Percentiles rank a stretch among this genome's conserved stretches.
These are phyloP conservation scores for Orchestia grillus DNA, from an alignment of 1,140 invertebrate species.

Conservation along the genomic window DNA sequence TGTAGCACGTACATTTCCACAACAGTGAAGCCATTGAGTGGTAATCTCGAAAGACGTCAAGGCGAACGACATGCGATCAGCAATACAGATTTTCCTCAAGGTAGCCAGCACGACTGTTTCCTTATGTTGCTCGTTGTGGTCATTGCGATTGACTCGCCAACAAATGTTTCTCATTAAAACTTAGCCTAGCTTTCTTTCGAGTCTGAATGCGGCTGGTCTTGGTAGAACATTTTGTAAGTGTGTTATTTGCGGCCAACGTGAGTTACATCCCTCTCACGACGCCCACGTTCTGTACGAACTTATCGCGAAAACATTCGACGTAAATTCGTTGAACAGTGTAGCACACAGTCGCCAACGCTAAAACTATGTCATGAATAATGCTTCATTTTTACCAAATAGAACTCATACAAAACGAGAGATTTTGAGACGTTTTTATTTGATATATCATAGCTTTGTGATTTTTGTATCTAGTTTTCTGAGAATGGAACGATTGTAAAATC, in stretches of 20 bases:
- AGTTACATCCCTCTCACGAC: neutral
- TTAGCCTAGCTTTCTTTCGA: neutral
- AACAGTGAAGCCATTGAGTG: constrained; percentile 5
- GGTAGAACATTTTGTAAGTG: neutral
- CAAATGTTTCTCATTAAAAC: constrained; percentile 38
- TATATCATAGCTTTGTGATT: neutral
- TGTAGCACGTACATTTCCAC: neutral
- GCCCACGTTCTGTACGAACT: neutral
- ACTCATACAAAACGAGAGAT: neutral
- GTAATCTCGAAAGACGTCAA: neutral
- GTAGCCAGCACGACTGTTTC: neutral
- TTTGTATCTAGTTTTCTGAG: neutral
- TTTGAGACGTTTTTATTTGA: neutral
- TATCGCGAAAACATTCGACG: neutral
- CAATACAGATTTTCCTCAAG: constrained; percentile 32
- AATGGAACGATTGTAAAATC: neutral
- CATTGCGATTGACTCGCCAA: constrained; percentile 26
- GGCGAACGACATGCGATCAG: neutral
- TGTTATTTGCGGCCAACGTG: neutral
- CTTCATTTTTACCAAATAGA: neutral
- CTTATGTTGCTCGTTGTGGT: constrained; percentile 4
- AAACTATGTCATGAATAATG: neutral
- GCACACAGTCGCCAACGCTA: neutral
- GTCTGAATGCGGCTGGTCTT: neutral
- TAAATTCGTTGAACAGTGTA: neutral